A percentile compares a stretch with the other conserved stretches of the same genome.
Conservation (phyloP, 2,797 vertebrate species). For the Ceryle rudis region DNA sequence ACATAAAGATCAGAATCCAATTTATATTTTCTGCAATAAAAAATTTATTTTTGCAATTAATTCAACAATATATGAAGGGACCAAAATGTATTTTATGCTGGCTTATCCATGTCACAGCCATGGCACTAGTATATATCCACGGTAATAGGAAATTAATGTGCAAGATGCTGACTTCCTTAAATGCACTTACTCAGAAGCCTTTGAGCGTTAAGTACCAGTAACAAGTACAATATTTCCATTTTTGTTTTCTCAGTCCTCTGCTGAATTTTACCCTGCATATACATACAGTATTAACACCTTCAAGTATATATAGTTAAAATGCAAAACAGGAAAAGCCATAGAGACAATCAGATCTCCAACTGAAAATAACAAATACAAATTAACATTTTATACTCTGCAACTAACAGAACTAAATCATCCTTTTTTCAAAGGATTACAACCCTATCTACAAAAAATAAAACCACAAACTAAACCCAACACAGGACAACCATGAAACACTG, state of each 20-base stretch:
- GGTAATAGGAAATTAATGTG: not conserved
- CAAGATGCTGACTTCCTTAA: not conserved
- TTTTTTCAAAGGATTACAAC: not conserved
- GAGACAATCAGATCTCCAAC: not conserved
- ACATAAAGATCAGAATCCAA: not conserved
- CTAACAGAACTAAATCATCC: not conserved
- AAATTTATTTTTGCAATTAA: not conserved
- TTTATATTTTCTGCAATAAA: not conserved
- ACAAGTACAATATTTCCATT: not conserved
- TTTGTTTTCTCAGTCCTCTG: not conserved
- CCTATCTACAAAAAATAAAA: not conserved
- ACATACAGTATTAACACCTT: constrained; percentile 13
- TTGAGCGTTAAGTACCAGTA: not conserved
- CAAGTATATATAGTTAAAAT: not conserved
- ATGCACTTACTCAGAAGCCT: not conserved
- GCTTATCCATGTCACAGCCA: not conserved
- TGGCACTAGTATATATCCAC: not conserved
- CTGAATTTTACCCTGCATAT: not conserved
- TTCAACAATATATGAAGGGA: not conserved
- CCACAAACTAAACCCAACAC: not conserved
- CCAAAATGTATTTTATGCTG: not conserved
- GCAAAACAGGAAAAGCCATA: not conserved
- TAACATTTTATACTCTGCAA: not conserved
- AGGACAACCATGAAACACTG: not conserved
- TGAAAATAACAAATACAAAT: not conserved